phyloP scores from a whole-genome alignment of 2,113 vertebrate species.

The Ophthalmolycus amberensis region DNA sequence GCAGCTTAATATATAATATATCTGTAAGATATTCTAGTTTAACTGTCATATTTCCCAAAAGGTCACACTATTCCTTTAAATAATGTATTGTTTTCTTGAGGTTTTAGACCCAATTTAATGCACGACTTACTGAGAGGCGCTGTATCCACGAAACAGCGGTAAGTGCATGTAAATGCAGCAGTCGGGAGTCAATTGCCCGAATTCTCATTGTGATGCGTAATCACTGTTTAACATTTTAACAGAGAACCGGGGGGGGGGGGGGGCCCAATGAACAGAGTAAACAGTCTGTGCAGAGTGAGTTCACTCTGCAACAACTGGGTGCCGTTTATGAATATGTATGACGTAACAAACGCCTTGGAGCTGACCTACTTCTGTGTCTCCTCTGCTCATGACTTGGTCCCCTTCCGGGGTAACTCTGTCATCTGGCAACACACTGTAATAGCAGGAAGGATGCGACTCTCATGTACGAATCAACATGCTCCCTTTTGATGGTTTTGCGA shows the following conservation, averaged over 20 bases:
- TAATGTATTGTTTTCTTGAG: not conserved
- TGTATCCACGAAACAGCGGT: not conserved
- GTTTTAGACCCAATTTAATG: slow-evolving; percentile 6
- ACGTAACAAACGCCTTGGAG: slow-evolving; percentile 79
- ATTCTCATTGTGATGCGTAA: slow-evolving; percentile 36
- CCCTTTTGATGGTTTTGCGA: slow-evolving; percentile 51
- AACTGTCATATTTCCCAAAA: not conserved
- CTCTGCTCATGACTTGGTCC: slow-evolving; percentile 74
- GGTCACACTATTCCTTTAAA: not conserved
- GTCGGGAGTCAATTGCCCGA: slow-evolving; percentile 27
- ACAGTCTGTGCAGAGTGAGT: slow-evolving; percentile 68
- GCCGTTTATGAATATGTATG: slow-evolving; percentile 81
- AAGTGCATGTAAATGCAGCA: slow-evolving; percentile 7
- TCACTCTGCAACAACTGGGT: slow-evolving; percentile 74
- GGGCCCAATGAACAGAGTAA: slow-evolving; percentile 64
- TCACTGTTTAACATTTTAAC: slow-evolving; percentile 70
- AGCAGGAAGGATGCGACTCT: slow-evolving; percentile 72
- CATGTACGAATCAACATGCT: slow-evolving; percentile 67
- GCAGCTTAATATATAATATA: not conserved
- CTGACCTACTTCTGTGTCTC: slow-evolving; percentile 80
- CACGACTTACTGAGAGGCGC: not conserved
- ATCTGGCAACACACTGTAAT: slow-evolving; percentile 79
- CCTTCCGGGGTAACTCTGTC: slow-evolving; percentile 77
- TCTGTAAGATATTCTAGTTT: not conserved
- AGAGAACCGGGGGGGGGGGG: slow-evolving; percentile 12